Base-by-base conservation (phyloP, 2,888 invertebrate genomes). In the Baronia brevicornis region DNA sequence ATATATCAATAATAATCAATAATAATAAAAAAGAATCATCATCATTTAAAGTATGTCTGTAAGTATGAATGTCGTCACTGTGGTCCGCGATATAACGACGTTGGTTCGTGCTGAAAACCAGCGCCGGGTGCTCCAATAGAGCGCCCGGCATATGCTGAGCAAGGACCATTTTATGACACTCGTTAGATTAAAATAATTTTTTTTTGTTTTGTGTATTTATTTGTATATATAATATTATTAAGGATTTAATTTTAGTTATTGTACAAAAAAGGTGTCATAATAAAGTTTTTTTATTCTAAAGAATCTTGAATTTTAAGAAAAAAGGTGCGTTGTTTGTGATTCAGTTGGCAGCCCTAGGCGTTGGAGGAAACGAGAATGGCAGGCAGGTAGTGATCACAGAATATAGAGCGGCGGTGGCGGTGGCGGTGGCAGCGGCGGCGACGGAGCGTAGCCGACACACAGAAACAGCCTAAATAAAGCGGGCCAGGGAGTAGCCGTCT, bases 381-480 rank as follows among this genome's bases (percentile, higher is more conserved):
- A 22, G 44, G 37, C 43, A 48, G 46, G 43, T 45, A 46, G 39
- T 35, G 38, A 39, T 23, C 39, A 42, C 33, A 38, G 36, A 41
- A 50, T 45, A 39, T 44, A 41, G 44, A 45, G 38, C 44, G 39
- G 37, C 38, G 36, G n/a, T n/a, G n/a, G n/a, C n/a, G n/a, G n/a
- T n/a, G n/a, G n/a, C n/a, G 38, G 41, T 44, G 39, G 43, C 46
- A 40, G 52, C 38, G 47, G 43, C 43, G 45, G 54, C 53, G 51
- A 43, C 46, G 36, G 54, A 50, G 48, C 48, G 56, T 44, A 45
- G 55, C 54, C 59, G 64, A 60, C 54, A 64, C 60, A 63, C 72
- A 54, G 74, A 70, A 63, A 72, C 74, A 71, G 71, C 73, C 75
- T 75, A 77, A 75, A 75, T 77, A 80, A 77, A 80, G 69, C 75